Percentiles rank a stretch among this genome's conserved stretches.
Conservation (phyloP, 1,140 invertebrate genomes). For the Drosophila orena region DNA sequence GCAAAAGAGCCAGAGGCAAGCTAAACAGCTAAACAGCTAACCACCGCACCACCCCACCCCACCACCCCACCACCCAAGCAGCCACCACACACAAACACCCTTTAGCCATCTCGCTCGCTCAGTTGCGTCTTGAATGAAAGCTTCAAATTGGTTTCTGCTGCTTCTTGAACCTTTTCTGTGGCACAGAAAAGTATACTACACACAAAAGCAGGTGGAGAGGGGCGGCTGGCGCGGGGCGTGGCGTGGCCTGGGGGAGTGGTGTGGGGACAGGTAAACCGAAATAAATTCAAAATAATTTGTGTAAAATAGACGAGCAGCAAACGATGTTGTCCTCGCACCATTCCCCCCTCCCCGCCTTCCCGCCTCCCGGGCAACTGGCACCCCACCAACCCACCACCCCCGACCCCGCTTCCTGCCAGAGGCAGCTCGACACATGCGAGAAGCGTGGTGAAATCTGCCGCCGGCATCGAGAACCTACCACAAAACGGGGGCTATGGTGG, state of each 20-base stretch:
- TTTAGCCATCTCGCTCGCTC: constrained; percentile 45
- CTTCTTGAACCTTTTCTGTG: constrained; percentile 41
- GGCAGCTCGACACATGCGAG: constrained; percentile 32
- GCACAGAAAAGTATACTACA: constrained; percentile 72
- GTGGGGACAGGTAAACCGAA: constrained; percentile 66
- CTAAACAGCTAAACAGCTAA: neutral
- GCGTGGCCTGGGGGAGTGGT: neutral
- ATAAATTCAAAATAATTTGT: constrained; percentile 82
- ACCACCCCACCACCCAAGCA: neutral
- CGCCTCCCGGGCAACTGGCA: neutral
- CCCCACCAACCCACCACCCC: neutral
- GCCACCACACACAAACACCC: constrained; percentile 23
- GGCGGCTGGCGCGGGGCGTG: neutral
- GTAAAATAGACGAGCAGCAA: constrained; percentile 75
- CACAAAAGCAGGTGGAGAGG: constrained; percentile 31
- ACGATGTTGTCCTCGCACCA: constrained; percentile 15
- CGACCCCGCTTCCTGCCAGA: neutral
- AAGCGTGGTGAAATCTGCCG: constrained; percentile 70
- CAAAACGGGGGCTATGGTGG: constrained; percentile 32
- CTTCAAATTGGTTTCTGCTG: constrained; percentile 79
- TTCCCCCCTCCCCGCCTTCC: neutral
- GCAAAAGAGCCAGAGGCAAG: constrained; percentile 49
- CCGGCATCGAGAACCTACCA: constrained; percentile 50
- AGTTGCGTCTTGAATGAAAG: constrained; percentile 70
- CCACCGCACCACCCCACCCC: neutral